phyloP scores from a whole-genome alignment of 2,113 vertebrate genomes.

The Ibidorhyncha struthersii region DNA sequence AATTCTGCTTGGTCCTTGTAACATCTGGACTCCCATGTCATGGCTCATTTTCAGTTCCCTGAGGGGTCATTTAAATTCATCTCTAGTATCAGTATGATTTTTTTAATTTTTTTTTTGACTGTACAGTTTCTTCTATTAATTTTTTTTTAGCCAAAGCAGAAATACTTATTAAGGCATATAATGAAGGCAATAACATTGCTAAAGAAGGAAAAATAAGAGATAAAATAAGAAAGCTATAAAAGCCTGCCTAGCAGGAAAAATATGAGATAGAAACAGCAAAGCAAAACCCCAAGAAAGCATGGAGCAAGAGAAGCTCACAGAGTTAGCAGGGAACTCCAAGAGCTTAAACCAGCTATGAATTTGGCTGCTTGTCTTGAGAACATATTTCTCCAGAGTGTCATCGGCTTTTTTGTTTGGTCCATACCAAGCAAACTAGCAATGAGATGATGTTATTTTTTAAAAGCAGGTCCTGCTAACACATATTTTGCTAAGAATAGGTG shows the following conservation, averaged over 20 bases:
- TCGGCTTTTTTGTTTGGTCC: not conserved
- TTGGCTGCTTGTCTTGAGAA: not conserved
- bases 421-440: not conserved
- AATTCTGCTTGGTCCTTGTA: not conserved
- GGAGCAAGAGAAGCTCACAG: not conserved
- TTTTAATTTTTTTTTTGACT: not conserved
- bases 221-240: not conserved
- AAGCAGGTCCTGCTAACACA: not conserved
- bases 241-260: not conserved
- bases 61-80: not conserved
- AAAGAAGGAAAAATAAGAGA: not conserved
- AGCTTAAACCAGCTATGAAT: not conserved
- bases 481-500: constrained; percentile 52
- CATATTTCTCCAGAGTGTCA: not conserved
- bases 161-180: not conserved
- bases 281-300: not conserved
- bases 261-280: not conserved
- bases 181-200: not conserved
- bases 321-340: not conserved
- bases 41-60: not conserved
- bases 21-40: not conserved
- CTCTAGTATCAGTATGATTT: not conserved
- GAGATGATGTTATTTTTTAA: constrained; percentile 28
- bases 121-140: not conserved
- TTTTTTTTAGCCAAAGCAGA: not conserved